These are phyloP conservation scores for Perca flavescens DNA, from an alignment of 2,113 vertebrate genomes.

Conservation along the genomic window DNA sequence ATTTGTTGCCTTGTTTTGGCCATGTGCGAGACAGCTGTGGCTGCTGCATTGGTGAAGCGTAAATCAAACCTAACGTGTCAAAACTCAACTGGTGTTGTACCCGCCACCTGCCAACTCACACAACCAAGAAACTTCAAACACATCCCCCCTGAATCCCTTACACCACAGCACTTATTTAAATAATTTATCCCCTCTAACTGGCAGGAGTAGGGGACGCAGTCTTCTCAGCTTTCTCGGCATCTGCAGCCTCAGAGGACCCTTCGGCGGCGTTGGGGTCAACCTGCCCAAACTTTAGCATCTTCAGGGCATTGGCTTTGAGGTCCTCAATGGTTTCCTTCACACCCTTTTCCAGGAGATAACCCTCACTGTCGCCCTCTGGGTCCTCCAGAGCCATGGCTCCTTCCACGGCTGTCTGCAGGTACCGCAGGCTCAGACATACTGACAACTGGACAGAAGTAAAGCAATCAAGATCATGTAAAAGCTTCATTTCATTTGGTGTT, in stretches of 20 bases:
- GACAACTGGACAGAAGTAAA: slow-evolving; percentile 75
- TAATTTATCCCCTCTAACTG: slow-evolving; percentile 66
- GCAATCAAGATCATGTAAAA: slow-evolving; percentile 2
- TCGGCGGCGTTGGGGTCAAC: slow-evolving; percentile 63
- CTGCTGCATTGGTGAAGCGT: slow-evolving; percentile 58
- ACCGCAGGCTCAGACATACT: slow-evolving; percentile 86
- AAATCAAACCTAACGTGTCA: slow-evolving; percentile 65
- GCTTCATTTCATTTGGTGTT: background rate
- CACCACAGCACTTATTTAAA: slow-evolving; percentile 28
- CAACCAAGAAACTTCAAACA: slow-evolving; percentile 50
- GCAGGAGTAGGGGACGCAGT: slow-evolving; percentile 57
- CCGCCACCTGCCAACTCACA: slow-evolving; percentile 48
- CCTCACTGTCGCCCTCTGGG: slow-evolving; percentile 84
- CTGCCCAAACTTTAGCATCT: slow-evolving; percentile 72
- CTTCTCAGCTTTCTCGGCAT: slow-evolving; percentile 67
- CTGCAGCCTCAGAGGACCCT: slow-evolving; percentile 29
- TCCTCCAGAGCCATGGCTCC: slow-evolving; percentile 83
- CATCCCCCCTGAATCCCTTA: slow-evolving; percentile 7
- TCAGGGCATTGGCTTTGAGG: slow-evolving; percentile 56
- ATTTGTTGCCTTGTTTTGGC: slow-evolving; percentile 53
- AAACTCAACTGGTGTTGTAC: slow-evolving; percentile 62
- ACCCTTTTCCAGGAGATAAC: slow-evolving; percentile 87
- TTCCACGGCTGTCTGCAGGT: slow-evolving; percentile 89
- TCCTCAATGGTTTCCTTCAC: slow-evolving; percentile 85
- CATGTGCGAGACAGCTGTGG: slow-evolving; percentile 46